A percentile compares a stretch with the other conserved stretches of the same genome.
Conservation (phyloP, 1,140 invertebrate species). For the Papilio polytes region DNA sequence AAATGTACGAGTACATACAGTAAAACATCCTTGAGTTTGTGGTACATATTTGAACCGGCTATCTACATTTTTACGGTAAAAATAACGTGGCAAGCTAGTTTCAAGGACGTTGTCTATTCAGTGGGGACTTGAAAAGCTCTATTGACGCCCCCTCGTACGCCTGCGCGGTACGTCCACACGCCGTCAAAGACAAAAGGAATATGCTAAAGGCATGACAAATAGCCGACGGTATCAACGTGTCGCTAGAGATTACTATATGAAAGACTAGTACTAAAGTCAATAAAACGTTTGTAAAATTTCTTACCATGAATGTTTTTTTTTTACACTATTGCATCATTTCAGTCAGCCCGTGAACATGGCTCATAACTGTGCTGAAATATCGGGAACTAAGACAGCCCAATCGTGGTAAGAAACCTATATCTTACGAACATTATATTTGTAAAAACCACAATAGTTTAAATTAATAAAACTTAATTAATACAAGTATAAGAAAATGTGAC, state of each 20-base stretch:
- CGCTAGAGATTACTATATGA: conserved; percentile 27
- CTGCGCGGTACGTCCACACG: conserved; percentile 46
- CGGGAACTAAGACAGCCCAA: too few species aligned
- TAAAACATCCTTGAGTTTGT: neutral
- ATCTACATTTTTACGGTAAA: neutral
- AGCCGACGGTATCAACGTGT: conserved; percentile 41
- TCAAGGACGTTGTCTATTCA: conserved; percentile 61
- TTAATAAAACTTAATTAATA: neutral
- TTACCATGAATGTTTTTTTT: too few species aligned
- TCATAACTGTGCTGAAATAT: too few species aligned
- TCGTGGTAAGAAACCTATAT: too few species aligned
- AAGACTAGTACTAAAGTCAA: neutral
- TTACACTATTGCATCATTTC: too few species aligned
- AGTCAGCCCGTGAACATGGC: too few species aligned
- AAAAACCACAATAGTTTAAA: too few species aligned
- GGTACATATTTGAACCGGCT: neutral
- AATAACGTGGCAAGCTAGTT: conserved; percentile 42
- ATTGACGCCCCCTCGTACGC: conserved; percentile 51
- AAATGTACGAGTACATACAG: too few species aligned
- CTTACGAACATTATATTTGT: too few species aligned
- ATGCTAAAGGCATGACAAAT: conserved; percentile 52
- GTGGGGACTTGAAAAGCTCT: conserved; percentile 52
- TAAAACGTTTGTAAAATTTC: too few species aligned
- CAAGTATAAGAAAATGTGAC: too few species aligned
- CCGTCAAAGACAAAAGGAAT: conserved; percentile 43